phyloP scores from a whole-genome alignment of 2,888 invertebrate genomes.

The Cyrtodaria siliqua region DNA sequence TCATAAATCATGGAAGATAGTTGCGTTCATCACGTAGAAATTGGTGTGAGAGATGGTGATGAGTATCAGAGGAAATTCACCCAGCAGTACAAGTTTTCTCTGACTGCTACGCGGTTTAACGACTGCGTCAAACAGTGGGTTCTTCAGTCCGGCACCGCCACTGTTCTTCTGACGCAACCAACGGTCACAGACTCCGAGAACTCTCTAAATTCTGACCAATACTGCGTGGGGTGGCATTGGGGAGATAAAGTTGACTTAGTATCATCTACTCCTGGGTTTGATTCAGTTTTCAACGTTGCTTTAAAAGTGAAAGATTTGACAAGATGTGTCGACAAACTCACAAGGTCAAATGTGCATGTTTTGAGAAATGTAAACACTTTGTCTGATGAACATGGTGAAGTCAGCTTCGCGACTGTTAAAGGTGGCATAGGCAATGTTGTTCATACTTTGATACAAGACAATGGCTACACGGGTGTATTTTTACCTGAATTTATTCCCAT shows the following conservation, averaged over 20 bases:
- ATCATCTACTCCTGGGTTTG: constrained; percentile 38
- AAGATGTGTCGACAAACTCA: constrained; percentile 67
- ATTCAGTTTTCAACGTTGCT: constrained; percentile 86
- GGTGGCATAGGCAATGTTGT: constrained; percentile 86
- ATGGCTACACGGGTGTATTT: constrained; percentile 84
- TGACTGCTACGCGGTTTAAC: constrained; percentile 69
- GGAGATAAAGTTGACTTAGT: neutral
- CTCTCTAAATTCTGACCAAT: constrained; percentile 38
- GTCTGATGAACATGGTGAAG: constrained; percentile 79
- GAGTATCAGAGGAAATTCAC: constrained; percentile 71
- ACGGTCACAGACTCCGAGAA: constrained; percentile 11
- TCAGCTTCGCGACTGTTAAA: constrained; percentile 84
- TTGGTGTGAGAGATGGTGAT: constrained; percentile 80
- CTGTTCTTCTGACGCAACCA: constrained; percentile 80
- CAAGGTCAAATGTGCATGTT: constrained; percentile 76
- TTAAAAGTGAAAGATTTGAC: constrained; percentile 84
- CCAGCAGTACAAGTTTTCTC: constrained; percentile 76
- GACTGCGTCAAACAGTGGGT: constrained; percentile 75
- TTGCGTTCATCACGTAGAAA: constrained; percentile 84
- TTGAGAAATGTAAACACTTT: constrained; percentile 76
- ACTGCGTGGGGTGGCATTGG: constrained; percentile 37
- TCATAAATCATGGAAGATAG: constrained; percentile 64
- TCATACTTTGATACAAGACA: constrained; percentile 86
- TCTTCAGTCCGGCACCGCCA: constrained; percentile 75
- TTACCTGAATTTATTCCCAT: constrained; percentile 84